These are phyloP conservation scores for Dichetophora obliterata DNA, from an alignment of 2,888 invertebrate species.

Conservation along the genomic window DNA sequence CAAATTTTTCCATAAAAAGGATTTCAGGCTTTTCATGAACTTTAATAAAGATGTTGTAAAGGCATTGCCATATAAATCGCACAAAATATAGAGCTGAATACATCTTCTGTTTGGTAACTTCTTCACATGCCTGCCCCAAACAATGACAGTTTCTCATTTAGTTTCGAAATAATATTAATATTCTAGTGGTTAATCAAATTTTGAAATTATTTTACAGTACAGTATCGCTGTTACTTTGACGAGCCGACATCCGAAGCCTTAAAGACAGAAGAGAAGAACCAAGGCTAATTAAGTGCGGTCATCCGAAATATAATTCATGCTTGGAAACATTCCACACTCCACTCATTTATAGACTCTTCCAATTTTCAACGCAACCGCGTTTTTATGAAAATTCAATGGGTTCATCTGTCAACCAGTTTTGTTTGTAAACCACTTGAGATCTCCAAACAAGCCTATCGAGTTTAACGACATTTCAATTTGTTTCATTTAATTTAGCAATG, in stretches of 20 bases:
- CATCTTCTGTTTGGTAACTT: no score
- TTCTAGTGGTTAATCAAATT: background rate
- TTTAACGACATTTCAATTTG: conserved; percentile 7
- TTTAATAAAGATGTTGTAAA: no score
- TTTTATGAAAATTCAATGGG: conserved; percentile 2
- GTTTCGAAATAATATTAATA: no score
- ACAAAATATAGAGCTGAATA: no score
- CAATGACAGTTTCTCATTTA: no score
- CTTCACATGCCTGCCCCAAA: no score
- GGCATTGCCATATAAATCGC: no score
- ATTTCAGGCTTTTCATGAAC: background rate
- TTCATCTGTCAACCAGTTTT: conserved; percentile 3
- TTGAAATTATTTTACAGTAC: background rate
- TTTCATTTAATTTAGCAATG: background rate
- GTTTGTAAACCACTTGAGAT: conserved; percentile 33
- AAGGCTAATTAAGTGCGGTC: conserved; percentile 21
- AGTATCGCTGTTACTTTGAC: background rate
- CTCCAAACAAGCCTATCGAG: background rate
- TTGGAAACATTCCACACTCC: background rate
- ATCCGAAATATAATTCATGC: conserved; percentile 21
- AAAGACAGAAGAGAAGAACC: background rate
- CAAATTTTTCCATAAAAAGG: conserved; percentile 18
- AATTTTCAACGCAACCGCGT: background rate
- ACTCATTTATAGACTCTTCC: background rate
- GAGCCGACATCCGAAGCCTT: background rate